Evolutionary conservation across 2,797 vertebrate genomes (phyloP).

Genomic region (Streptopelia turtur): DNA sequence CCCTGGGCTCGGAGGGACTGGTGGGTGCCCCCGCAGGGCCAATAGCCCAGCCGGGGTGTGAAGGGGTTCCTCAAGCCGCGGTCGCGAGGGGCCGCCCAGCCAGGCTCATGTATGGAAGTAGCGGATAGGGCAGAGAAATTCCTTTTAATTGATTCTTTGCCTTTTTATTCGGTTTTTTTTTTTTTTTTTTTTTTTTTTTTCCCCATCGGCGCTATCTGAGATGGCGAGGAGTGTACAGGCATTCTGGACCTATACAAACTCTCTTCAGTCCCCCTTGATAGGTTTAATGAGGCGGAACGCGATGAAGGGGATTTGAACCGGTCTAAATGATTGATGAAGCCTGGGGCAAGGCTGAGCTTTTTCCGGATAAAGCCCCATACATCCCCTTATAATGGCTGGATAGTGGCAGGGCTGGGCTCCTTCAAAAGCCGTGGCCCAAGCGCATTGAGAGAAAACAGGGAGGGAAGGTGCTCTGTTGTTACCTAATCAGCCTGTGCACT

Average conservation of each 20-base stretch:
- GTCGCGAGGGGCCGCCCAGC: background rate
- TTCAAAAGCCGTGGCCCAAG: constrained; percentile 89
- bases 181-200: too few relatives aligned
- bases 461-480: constrained; percentile 98
- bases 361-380: constrained; percentile 94
- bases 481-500: constrained; percentile 93
- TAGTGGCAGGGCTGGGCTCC: constrained; percentile 90
- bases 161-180: constrained; percentile 17
- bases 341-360: constrained; percentile 94
- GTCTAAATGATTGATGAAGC: constrained; percentile 99
- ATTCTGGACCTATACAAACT: constrained; percentile 73
- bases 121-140: background rate
- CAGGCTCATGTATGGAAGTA: background rate
- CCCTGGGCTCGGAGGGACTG: background rate
- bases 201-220: background rate
- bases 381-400: constrained; percentile 90
- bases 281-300: constrained; percentile 92
- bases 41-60: background rate
- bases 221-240: constrained; percentile 72
- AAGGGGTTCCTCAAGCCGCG: background rate
- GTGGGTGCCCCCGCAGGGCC: background rate
- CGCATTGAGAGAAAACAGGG: constrained; percentile 84
- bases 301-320: constrained; percentile 89
- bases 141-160: background rate
- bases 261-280: constrained; percentile 85